phyloP scores from a whole-genome alignment of 2,797 vertebrate species.

The Buphagus erythrorhynchus region DNA sequence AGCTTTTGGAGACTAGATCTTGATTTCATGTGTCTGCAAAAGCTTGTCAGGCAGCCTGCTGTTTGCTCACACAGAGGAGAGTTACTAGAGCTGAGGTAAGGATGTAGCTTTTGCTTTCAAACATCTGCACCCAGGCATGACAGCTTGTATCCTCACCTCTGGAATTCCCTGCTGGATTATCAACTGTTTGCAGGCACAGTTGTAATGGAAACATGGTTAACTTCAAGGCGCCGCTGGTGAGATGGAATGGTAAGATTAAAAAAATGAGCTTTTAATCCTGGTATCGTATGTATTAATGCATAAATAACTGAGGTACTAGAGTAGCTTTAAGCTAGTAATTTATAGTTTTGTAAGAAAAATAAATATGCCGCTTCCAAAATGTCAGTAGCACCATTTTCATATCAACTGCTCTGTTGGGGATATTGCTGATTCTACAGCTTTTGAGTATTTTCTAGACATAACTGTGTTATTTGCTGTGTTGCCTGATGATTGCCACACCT shows the following conservation, averaged over 20 bases:
- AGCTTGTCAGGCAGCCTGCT: not conserved
- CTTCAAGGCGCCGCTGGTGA: fast-evolving
- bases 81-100: not conserved
- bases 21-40: not conserved
- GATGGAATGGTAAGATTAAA: not conserved
- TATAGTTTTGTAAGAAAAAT: not conserved
- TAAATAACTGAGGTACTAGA: not conserved
- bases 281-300: fast-evolving
- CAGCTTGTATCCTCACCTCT: not conserved
- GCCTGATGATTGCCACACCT: not conserved
- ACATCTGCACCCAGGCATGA: fast-evolving
- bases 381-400: not conserved
- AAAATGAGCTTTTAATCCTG: not conserved
- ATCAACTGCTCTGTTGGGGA: fast-evolving
- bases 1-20: not conserved
- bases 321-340: not conserved
- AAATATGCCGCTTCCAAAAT: not conserved
- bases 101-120: not conserved
- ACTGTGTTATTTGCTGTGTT: not conserved
- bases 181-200: fast-evolving
- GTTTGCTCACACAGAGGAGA: not conserved
- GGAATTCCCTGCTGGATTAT: not conserved
- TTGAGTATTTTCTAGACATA: not conserved
- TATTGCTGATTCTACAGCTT: not conserved
- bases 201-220: fast-evolving